Evolutionary conservation across 2,113 vertebrate species (phyloP).

Genomic region (Lichenostomus cassidix): DNA sequence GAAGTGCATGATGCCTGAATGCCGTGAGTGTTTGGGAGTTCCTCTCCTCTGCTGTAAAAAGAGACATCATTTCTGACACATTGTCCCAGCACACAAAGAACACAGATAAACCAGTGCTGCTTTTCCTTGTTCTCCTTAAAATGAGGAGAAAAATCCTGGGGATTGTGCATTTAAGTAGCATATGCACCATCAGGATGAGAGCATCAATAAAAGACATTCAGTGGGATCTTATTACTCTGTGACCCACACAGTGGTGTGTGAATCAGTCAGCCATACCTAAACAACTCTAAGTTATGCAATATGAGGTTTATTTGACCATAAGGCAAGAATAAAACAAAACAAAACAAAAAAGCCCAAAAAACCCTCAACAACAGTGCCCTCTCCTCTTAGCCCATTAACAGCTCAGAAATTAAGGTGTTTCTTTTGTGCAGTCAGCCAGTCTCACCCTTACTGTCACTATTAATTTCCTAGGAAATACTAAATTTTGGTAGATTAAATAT

Average conservation of each 20-base stretch:
- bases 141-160: not conserved
- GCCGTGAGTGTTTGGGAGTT: slow-evolving; percentile 81
- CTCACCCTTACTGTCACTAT: not conserved
- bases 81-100: not conserved
- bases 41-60: not conserved
- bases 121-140: not conserved
- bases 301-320: not conserved
- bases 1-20: slow-evolving; percentile 99
- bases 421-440: not conserved
- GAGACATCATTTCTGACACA: not conserved
- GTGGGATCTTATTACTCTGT: not conserved
- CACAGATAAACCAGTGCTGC: not conserved
- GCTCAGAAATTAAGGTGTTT: not conserved
- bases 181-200: not conserved
- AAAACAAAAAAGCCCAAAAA: not conserved
- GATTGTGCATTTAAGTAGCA: not conserved
- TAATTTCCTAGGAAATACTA: not conserved
- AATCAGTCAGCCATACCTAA: not conserved
- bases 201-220: not conserved
- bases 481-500: not conserved
- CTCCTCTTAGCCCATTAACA: not conserved
- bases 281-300: not conserved
- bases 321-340: not conserved
- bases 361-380: no score
- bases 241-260: not conserved